Percentiles rank a stretch among this genome's conserved stretches.
These are phyloP conservation scores for Acyrthosiphon pisum DNA, from an alignment of 1,140 invertebrate species.

Conservation along the genomic window DNA sequence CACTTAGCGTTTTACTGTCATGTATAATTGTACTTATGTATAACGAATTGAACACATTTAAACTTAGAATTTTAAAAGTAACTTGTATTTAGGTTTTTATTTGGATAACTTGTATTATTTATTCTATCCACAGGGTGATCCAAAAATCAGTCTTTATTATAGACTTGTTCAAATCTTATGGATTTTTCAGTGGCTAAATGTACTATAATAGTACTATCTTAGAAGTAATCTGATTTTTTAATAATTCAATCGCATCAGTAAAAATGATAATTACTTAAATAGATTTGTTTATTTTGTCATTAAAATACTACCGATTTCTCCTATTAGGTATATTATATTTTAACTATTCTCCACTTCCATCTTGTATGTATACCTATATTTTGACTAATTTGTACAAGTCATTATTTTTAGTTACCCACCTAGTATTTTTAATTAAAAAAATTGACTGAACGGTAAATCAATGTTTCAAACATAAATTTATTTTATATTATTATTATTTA, in stretches of 20 bases:
- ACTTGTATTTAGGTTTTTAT: neutral
- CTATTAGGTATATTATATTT: neutral
- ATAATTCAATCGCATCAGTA: neutral
- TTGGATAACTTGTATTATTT: conserved; percentile 14
- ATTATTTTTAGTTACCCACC: conserved; percentile 9
- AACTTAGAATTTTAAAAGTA: neutral
- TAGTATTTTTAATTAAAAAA: conserved; percentile 33
- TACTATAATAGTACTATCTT: neutral
- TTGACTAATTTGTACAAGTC: conserved; percentile 14
- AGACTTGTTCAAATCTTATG: neutral
- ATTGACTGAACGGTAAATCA: conserved; percentile 52
- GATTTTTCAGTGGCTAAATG: neutral
- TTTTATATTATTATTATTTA: conserved; percentile 5
- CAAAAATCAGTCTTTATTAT: neutral
- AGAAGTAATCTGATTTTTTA: neutral
- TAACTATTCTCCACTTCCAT: neutral
- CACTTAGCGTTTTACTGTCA: neutral
- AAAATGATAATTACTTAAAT: neutral
- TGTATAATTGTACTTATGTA: neutral
- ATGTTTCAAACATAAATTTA: conserved; percentile 24
- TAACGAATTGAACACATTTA: neutral
- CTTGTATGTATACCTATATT: neutral
- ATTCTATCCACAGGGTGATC: conserved; percentile 37
- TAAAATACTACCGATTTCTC: neutral
- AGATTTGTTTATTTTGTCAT: neutral